These are phyloP conservation scores for Catostylus mosaicus DNA, from an alignment of 30 jellyfish, hydroid and myxozoan genomes.

Conservation along the genomic window DNA sequence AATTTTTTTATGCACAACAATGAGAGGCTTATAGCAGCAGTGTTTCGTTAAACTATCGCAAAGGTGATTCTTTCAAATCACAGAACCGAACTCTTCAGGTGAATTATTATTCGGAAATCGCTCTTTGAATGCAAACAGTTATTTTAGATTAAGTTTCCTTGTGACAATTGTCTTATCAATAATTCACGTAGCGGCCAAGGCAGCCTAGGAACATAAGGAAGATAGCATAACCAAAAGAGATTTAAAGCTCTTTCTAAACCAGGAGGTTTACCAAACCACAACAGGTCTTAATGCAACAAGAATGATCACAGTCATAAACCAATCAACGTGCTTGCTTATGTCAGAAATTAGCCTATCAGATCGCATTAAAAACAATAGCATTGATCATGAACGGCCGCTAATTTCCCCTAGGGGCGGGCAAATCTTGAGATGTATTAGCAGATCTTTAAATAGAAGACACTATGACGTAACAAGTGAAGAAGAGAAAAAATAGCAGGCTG, in stretches of 20 bases:
- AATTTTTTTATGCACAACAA: background rate
- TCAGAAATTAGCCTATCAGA: no score
- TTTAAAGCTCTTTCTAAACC: background rate
- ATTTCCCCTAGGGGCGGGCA: no score
- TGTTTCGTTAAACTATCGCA: background rate
- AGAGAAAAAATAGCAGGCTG: no score
- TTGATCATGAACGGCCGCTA: no score
- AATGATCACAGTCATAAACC: no score
- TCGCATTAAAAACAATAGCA: no score
- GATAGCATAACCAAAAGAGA: background rate
- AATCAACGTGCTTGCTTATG: no score
- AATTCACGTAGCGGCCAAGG: slow-evolving; percentile 10
- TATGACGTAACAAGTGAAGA: no score
- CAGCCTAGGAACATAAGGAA: slow-evolving; percentile 1
- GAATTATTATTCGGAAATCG: background rate
- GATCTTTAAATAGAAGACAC: no score
- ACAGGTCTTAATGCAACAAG: no score
- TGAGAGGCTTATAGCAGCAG: background rate
- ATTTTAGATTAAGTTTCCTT: slow-evolving; percentile 23
- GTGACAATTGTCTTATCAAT: slow-evolving; percentile 35
- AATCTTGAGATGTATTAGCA: no score
- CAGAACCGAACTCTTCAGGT: slow-evolving; percentile 2
- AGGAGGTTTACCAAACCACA: no score
- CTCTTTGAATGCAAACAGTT: slow-evolving; percentile 22
- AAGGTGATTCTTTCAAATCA: slow-evolving; percentile 2